Evolutionary conservation across 2,113 vertebrate genomes (phyloP).

Genomic region (Forbesichthys papilliferus): DNA sequence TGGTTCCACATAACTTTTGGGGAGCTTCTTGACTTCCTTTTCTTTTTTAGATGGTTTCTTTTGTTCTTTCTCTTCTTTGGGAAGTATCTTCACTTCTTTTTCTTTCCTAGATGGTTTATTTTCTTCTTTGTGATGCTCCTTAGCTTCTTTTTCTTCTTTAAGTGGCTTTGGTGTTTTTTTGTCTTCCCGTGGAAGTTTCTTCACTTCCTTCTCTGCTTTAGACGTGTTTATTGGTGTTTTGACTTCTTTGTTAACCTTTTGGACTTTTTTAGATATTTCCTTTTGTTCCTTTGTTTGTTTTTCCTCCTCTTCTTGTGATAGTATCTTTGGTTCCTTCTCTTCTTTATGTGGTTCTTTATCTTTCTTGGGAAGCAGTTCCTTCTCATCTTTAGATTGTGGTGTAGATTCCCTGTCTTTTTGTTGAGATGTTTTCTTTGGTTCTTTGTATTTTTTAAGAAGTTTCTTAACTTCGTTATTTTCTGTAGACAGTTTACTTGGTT

Average conservation of each 20-base stretch:
- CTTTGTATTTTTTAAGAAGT: not conserved
- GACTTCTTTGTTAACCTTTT: not conserved
- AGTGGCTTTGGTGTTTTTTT: not conserved
- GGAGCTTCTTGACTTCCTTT: not conserved
- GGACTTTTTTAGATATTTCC: not conserved
- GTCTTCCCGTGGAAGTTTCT: not conserved
- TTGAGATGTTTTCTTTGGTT: not conserved
- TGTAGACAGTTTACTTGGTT: not conserved
- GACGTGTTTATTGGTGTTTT: not conserved
- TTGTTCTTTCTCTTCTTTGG: not conserved
- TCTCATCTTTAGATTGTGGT: conserved; percentile 7
- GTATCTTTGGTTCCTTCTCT: too few species aligned
- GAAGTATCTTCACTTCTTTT: not conserved
- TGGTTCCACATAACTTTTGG: not conserved
- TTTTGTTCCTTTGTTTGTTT: not conserved
- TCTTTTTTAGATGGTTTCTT: not conserved
- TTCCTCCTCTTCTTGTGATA: not conserved
- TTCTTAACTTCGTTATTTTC: not conserved
- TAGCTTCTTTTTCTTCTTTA: not conserved
- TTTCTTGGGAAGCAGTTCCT: not conserved
- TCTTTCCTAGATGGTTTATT: not conserved
- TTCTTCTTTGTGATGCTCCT: not conserved
- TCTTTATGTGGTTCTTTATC: not conserved
- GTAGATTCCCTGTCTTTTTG: not conserved
- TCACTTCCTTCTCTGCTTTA: conserved; percentile 1